A percentile compares a stretch with the other conserved stretches of the same genome.
Evolutionary conservation across 2,113 vertebrate genomes (phyloP).

Genomic region (Gnathonemus longibarbis): DNA sequence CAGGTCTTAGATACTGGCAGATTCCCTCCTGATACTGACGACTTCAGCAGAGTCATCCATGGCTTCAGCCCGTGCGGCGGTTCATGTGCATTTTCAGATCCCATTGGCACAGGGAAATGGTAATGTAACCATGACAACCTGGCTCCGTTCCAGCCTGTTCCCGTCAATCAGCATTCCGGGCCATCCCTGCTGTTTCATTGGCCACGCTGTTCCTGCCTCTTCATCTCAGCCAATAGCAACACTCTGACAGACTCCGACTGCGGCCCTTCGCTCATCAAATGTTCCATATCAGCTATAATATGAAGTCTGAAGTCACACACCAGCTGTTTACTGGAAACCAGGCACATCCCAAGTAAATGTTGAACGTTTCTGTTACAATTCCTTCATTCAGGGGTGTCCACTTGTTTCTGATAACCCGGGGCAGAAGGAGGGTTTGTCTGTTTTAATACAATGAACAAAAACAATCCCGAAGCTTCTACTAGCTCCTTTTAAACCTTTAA

Average conservation of each 20-base stretch:
- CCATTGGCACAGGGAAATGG: not conserved
- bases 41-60: not conserved
- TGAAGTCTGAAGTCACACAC: not conserved
- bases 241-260: not conserved
- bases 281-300: not conserved
- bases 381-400: not conserved
- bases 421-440: not conserved
- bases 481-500: not conserved
- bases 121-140: slow-evolving; percentile 5
- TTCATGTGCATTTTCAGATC: not conserved
- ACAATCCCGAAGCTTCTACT: not conserved
- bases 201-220: not conserved
- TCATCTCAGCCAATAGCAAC: not conserved
- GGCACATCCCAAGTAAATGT: not conserved
- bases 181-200: not conserved
- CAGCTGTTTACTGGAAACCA: not conserved
- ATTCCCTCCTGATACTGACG: not conserved
- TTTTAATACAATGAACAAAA: not conserved
- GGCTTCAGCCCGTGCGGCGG: not conserved
- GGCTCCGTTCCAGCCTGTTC: not conserved
- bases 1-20: not conserved
- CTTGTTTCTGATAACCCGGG: not conserved
- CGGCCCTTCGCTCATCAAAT: not conserved
- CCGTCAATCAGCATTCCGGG: not conserved
- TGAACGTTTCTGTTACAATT: not conserved